These are phyloP conservation scores for Drosophila affinis DNA, from an alignment of 2,888 invertebrate species.

Conservation along the genomic window DNA sequence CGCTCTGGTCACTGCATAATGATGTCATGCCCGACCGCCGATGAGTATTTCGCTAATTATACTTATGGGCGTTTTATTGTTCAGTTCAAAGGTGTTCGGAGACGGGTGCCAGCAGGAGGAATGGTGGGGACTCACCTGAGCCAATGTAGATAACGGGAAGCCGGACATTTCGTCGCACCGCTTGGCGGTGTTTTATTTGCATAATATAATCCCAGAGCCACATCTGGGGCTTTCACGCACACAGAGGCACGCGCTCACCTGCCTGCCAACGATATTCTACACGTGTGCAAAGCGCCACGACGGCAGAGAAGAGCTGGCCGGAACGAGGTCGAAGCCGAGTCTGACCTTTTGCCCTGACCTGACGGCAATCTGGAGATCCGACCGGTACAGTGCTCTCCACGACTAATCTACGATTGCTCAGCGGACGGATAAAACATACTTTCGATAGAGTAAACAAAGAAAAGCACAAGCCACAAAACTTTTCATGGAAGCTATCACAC, in stretches of 20 bases:
- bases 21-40: slow-evolving; percentile 29
- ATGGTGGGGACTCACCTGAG: slow-evolving; percentile 66
- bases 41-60: slow-evolving; percentile 34
- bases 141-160: slow-evolving; percentile 75
- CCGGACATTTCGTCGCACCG: slow-evolving; percentile 61
- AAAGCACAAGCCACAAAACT: slow-evolving; percentile 44
- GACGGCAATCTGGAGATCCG: slow-evolving; percentile 16
- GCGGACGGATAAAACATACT: slow-evolving; percentile 30
- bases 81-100: not conserved
- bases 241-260: slow-evolving; percentile 11
- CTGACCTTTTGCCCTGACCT: slow-evolving; percentile 48
- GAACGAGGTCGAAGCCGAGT: slow-evolving; percentile 43
- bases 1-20: slow-evolving; percentile 14
- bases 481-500: slow-evolving; percentile 42
- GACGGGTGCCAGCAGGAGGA: slow-evolving; percentile 1
- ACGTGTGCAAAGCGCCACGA: slow-evolving; percentile 71
- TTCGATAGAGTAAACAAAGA: slow-evolving; percentile 69
- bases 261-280: slow-evolving; percentile 22
- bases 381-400: not conserved
- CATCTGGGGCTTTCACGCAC: slow-evolving; percentile 58
- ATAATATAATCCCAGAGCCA: slow-evolving; percentile 80
- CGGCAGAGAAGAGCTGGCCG: slow-evolving; percentile 33
- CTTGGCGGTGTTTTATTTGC: slow-evolving; percentile 65
- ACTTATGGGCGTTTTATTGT: slow-evolving; percentile 15
- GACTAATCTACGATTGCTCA: slow-evolving; percentile 24